Conservation (phyloP, 2,113 vertebrate genomes). For the Chionis minor region DNA sequence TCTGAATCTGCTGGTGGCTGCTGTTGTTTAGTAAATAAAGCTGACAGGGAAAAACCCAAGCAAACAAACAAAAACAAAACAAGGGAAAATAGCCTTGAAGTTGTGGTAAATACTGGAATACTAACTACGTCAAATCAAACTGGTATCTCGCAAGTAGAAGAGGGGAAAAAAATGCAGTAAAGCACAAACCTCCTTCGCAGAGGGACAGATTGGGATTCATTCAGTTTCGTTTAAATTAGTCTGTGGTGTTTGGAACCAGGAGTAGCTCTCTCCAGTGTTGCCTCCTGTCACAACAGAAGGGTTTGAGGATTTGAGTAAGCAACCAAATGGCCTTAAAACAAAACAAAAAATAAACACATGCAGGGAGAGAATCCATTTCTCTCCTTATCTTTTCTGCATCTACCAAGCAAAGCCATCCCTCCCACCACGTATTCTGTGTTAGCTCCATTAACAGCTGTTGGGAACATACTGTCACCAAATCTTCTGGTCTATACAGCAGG, state of each 20-base stretch:
- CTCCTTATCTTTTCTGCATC: background rate
- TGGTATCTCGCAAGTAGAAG: background rate
- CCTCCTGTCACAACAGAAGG: conserved; percentile 58
- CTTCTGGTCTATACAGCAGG: background rate
- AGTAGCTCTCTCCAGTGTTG: background rate
- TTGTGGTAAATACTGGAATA: background rate
- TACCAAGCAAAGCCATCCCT: background rate
- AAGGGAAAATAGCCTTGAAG: background rate
- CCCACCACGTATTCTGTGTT: background rate
- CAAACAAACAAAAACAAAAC: background rate
- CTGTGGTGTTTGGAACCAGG: conserved; percentile 36
- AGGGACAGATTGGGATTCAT: conserved; percentile 43
- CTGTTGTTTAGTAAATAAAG: background rate
- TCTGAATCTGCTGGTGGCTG: background rate
- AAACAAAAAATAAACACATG: background rate
- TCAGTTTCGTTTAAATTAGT: conserved; percentile 14
- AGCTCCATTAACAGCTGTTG: background rate
- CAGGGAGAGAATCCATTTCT: background rate
- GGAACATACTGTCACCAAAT: background rate
- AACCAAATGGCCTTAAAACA: conserved; percentile 43
- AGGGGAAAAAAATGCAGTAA: background rate
- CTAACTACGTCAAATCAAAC: background rate
- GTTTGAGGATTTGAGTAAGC: conserved; percentile 25
- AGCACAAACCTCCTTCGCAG: background rate
- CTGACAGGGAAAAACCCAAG: background rate